Evolutionary conservation across 2,113 vertebrate genomes (phyloP), one percentile per base, ranked within the genome.

Genomic region (Rhinoptilus africanus): DNA sequence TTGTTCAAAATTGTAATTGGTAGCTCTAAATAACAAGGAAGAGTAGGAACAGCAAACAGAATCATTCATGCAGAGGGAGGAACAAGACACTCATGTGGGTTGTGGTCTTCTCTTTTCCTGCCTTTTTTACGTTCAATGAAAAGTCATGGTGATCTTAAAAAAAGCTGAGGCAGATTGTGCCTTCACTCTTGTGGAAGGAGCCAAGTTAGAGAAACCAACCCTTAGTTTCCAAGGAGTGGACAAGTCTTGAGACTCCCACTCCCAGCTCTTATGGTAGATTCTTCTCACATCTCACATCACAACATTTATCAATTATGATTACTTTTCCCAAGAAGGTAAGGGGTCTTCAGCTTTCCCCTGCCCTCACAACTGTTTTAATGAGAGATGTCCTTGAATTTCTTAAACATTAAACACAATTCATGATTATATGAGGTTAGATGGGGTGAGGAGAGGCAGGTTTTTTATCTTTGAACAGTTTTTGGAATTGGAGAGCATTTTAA

Each of bases 11-110:
- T 60, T 60, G 11, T 69, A 48, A 63, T 59, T 54, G 67, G 20
- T 68, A 67, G 28, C 56, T 45, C 4, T 84, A 66, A 77, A 28
- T 57, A 81, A 20, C 14, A 53, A 48, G n/a, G 57, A 84, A 45
- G 34, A 78, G 12, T 50, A 63, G 85, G 69, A 82, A 51, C 6
- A 76, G 22, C 22, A 37, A 45, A n/a, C 19, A 39, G 34, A 53
- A 43, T 48, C 3, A 15, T 75, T 67, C 12, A 16, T 28, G 43
- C 2, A 5, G 22, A 54, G 51, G 19, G 5, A 9, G 85, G 81
- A 89, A 71, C 2, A 85, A 72, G 22, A 41, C 35, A 0, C 0
- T 71, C 26, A 21, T 17, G 57, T 35, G 24, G 5, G 10, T 50
- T 89, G 37, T 59, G 9, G 5, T 85, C n/a, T 63, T 69, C 23